Evolutionary conservation across 1,140 invertebrate species (phyloP), one percentile per base, ranked within the genome.

Genomic region (Drosophila equinoxialis): DNA sequence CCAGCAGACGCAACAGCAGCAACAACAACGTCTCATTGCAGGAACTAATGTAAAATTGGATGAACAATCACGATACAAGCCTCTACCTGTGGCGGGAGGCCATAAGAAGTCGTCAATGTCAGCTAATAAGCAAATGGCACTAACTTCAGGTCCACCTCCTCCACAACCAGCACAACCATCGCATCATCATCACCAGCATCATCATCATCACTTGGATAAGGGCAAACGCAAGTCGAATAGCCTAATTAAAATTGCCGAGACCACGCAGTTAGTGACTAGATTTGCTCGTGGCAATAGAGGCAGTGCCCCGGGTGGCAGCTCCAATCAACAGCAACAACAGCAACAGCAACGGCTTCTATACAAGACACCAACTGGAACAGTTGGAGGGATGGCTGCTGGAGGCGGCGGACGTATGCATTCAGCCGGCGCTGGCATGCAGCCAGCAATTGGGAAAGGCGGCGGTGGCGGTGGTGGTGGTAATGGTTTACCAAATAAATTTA

Each of bases 401-500:
- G 11, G n/a, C 3, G n/a, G n/a, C 4, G 66, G 65, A 11, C 65
- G 75, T 7, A 71, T 58, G 39, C 59, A 79, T 33, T 74, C 78
- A 1, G 71, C 71, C 13, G 76, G 69, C 0, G 72, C 8, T 4
- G 48, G 17, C 6, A n/a, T 51, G 37, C 63, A 78, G 30, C 64
- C 35, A 33, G 60, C 45, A 42, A 42, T 55, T 17, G 45, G 62
- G 11, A 35, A 54, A 41, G 14, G 45, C 17, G 51, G 63, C 7
- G 13, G 41, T 37, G 7, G 20, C 8, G 37, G 37, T 13, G 57
- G 65, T 7, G 68, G 65, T 6, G 37, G 37, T 13, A 48, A 60
- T 7, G 68, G 67, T 6, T 51, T 58, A 33, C 39, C 85, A 3
- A 78, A 71, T 71, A 93, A 93, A 69, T 94, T 95, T 74, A 93